These are phyloP conservation scores for Brachypodius melanocephalos DNA, from an alignment of 2,113 vertebrate genomes.

Conservation along the genomic window DNA sequence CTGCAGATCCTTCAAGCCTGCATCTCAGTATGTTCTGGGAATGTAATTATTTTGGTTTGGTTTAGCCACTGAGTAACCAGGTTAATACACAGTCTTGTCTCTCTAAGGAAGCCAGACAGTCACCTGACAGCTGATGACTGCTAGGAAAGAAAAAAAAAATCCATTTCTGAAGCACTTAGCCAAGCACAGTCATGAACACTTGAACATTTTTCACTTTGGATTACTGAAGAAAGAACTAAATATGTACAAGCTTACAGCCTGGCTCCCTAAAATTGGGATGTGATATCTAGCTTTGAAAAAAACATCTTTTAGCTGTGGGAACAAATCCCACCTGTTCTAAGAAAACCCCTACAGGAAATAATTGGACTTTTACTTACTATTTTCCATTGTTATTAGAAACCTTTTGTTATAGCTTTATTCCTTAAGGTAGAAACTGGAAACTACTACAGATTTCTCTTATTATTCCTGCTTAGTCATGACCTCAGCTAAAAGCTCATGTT, in stretches of 20 bases:
- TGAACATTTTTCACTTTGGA: background rate
- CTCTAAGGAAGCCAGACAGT: background rate
- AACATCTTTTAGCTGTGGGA: background rate
- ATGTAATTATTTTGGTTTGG: background rate
- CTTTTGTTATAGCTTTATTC: background rate
- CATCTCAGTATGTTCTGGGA: background rate
- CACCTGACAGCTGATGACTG: background rate
- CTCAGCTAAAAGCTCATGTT: background rate
- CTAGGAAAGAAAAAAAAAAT: background rate
- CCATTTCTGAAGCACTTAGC: background rate
- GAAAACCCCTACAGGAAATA: background rate
- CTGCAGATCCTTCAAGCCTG: background rate
- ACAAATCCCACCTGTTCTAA: background rate
- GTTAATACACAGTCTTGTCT: background rate
- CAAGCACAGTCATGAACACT: background rate
- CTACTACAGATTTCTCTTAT: background rate
- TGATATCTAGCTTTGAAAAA: background rate
- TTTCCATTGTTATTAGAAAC: constrained; percentile 16
- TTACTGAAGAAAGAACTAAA: background rate
- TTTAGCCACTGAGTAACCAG: background rate
- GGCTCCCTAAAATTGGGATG: background rate
- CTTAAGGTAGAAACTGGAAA: constrained; percentile 24
- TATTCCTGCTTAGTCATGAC: background rate
- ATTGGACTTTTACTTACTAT: background rate
- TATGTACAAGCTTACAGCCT: background rate